These are phyloP conservation scores for Whitmania pigra DNA, from an alignment of 1,140 invertebrate genomes.

Conservation along the genomic window DNA sequence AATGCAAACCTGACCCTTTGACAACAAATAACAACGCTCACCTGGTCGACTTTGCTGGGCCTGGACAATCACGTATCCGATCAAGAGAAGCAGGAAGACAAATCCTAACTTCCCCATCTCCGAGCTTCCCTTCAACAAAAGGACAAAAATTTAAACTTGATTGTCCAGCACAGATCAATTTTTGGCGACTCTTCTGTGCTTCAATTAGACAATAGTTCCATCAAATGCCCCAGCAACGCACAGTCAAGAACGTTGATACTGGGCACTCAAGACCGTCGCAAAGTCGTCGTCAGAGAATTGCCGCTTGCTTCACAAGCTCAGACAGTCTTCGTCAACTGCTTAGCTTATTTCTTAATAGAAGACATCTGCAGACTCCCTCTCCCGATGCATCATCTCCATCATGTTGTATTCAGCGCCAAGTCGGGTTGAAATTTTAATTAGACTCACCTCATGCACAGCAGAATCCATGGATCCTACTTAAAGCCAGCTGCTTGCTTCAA, in stretches of 20 bases:
- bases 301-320: too few species aligned
- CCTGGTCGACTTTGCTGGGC: not conserved
- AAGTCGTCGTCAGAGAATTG: not conserved
- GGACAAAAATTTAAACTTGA: constrained; percentile 8
- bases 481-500: too few species aligned
- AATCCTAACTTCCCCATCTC: constrained; percentile 9
- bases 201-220: constrained; percentile 7
- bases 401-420: too few species aligned
- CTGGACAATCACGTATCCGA: constrained; percentile 5
- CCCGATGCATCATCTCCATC: too few species aligned
- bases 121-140: constrained; percentile 7
- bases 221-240: constrained; percentile 13
- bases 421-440: too few species aligned
- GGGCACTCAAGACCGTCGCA: constrained; percentile 9
- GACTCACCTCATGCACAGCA: too few species aligned
- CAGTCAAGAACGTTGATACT: constrained; percentile 8
- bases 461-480: too few species aligned
- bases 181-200: constrained; percentile 1
- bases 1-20: too few species aligned
- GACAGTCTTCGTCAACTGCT: too few species aligned
- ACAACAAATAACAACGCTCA: too few species aligned
- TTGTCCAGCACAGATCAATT: constrained; percentile 6
- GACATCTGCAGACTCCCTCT: too few species aligned
- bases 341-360: too few species aligned
- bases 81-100: constrained; percentile 8